Percentiles rank a stretch among this genome's conserved stretches.
phyloP scores from a whole-genome alignment of 2,113 vertebrate species.

The Pedetes capensis region DNA sequence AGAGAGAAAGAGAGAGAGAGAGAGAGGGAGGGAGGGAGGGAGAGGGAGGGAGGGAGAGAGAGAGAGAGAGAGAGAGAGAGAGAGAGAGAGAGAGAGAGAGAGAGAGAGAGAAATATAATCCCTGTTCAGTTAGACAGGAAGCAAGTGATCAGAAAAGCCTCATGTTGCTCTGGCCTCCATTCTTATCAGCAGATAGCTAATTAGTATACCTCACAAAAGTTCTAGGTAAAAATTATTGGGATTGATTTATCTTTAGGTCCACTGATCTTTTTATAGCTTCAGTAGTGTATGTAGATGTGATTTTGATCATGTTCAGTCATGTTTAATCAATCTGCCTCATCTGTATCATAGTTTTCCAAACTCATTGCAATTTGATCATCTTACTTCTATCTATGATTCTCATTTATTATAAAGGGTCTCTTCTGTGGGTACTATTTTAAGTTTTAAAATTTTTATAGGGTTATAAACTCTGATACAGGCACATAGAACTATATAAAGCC shows the following conservation, averaged over 20 bases:
- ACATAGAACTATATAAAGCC: background rate
- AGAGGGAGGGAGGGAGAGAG: accelerated
- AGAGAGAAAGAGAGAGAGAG: background rate
- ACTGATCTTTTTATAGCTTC: background rate
- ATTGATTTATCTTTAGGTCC: background rate
- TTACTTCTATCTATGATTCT: background rate
- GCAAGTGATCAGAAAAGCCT: background rate
- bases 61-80: background rate
- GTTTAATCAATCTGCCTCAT: background rate
- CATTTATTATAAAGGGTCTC: background rate
- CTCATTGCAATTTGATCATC: background rate
- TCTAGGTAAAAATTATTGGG: background rate
- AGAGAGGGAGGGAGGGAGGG: background rate
- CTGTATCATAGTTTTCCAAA: background rate
- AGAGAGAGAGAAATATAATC: background rate
- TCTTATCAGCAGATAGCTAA: background rate
- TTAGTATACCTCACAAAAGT: background rate
- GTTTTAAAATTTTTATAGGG: background rate
- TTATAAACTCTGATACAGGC: background rate
- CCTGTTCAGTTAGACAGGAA: background rate
- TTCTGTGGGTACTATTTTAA: background rate
- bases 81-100: no score
- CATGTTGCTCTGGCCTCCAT: background rate
- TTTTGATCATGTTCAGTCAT: background rate
- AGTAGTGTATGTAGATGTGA: background rate